Percentiles rank a stretch among this genome's conserved stretches.
Conservation (phyloP, 2,888 invertebrate species). For the Dascillus cervinus region DNA sequence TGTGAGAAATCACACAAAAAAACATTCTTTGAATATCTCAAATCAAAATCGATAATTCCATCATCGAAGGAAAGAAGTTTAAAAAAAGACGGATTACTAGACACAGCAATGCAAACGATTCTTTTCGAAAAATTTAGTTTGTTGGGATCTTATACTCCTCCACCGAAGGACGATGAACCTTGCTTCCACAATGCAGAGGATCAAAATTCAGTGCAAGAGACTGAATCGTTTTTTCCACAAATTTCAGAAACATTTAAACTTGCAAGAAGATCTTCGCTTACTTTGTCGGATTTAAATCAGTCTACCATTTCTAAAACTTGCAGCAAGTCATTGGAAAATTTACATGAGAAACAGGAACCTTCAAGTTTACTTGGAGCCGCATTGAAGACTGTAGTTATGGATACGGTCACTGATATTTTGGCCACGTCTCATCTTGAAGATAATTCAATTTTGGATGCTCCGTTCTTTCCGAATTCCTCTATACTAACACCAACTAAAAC, state of each 20-base stretch:
- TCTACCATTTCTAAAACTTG: background rate
- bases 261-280: too few relatives aligned
- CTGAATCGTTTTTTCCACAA: constrained; percentile 18
- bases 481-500: too few relatives aligned
- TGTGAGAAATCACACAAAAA: background rate
- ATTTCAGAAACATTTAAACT: constrained; percentile 12
- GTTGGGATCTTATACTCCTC: constrained; percentile 31
- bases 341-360: constrained; percentile 10
- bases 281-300: too few relatives aligned
- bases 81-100: constrained; percentile 27
- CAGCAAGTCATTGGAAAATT: constrained; percentile 7
- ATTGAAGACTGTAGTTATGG: constrained; percentile 50
- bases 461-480: too few relatives aligned
- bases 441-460: too few relatives aligned
- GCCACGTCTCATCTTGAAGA: constrained; percentile 24
- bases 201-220: constrained; percentile 13
- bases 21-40: background rate
- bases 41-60: constrained; percentile 20
- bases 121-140: constrained; percentile 34
- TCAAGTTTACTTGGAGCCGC: constrained; percentile 45
- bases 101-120: constrained; percentile 37
- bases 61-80: constrained; percentile 21
- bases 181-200: constrained; percentile 5
- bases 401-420: constrained; percentile 43
- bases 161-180: constrained; percentile 34